These are phyloP conservation scores for Zygothrica quintamaculata DNA, from an alignment of 2,888 invertebrate genomes.

Conservation along the genomic window DNA sequence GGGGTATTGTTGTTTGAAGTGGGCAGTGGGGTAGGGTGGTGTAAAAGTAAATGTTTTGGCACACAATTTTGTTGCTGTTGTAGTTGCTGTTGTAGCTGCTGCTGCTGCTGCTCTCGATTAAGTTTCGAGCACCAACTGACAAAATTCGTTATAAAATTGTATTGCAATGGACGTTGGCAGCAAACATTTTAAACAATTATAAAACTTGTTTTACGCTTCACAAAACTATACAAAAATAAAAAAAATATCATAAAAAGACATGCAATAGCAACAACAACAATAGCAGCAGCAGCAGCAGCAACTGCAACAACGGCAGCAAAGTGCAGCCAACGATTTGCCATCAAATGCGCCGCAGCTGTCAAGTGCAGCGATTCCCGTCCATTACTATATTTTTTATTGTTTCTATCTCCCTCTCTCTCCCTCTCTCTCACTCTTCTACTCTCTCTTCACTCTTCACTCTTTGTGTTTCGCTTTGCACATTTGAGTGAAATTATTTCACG, in stretches of 20 bases:
- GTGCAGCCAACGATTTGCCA: conserved; percentile 72
- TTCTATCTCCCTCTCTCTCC: background rate
- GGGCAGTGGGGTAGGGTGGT: conserved; percentile 17
- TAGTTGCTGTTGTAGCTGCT: conserved; percentile 34
- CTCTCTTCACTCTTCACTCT: background rate
- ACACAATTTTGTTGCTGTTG: conserved; percentile 35
- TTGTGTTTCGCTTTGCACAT: conserved; percentile 27
- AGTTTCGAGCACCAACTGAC: conserved; percentile 75
- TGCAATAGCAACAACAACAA: conserved; percentile 14
- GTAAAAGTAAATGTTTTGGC: conserved; percentile 49
- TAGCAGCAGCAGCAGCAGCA: conserved; percentile 26
- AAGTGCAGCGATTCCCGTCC: conserved; percentile 62
- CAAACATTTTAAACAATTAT: conserved; percentile 77
- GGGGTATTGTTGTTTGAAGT: too few species aligned
- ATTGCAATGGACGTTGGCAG: conserved; percentile 69
- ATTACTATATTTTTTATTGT: conserved; percentile 20
- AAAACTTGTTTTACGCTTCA: conserved; percentile 78
- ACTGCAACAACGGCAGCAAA: conserved; percentile 37
- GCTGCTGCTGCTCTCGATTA: conserved; percentile 66
- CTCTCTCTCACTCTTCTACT: conserved; percentile 1
- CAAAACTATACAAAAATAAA: conserved; percentile 51
- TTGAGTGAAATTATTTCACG: conserved; percentile 41
- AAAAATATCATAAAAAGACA: conserved; percentile 23
- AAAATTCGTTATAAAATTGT: conserved; percentile 78
- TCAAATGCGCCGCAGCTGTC: conserved; percentile 76